Evolutionary conservation across 2,113 vertebrate genomes (phyloP).

Genomic region (Podiceps cristatus): DNA sequence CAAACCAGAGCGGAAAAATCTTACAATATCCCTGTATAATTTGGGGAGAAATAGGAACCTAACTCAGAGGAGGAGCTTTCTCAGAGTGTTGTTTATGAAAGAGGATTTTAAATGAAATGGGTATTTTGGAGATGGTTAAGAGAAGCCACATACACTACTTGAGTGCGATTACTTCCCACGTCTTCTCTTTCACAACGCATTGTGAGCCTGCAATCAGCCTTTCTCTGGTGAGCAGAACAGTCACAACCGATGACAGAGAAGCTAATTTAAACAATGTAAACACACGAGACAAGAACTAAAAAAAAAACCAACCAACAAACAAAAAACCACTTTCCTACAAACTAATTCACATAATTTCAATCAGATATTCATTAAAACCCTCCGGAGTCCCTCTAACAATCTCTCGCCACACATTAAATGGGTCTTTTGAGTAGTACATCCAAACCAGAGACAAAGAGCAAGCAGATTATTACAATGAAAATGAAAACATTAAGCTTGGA

Average conservation of each 20-base stretch:
- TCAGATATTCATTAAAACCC: constrained; percentile 45
- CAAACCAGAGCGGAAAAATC: background rate
- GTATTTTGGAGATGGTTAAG: background rate
- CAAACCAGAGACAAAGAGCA: constrained; percentile 12
- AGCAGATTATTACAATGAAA: background rate
- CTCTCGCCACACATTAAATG: background rate
- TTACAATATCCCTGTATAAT: background rate
- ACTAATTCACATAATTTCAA: background rate
- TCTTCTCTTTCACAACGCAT: background rate
- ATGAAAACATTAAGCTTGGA: background rate
- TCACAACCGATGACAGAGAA: background rate
- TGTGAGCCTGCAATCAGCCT: background rate
- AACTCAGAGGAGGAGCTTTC: background rate
- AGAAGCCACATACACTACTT: background rate
- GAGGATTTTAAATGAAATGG: background rate
- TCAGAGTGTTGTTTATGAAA: background rate
- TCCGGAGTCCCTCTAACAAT: background rate
- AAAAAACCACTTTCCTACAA: background rate
- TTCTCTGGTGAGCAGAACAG: background rate
- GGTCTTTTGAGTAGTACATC: constrained; percentile 10
- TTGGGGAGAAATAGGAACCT: background rate
- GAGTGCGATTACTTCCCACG: background rate
- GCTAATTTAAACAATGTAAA: constrained; percentile 9
- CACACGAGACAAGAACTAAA: background rate
- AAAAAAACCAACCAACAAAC: background rate